phyloP scores from a whole-genome alignment of 2,797 vertebrate genomes.

The Arctocebus calabarensis region DNA sequence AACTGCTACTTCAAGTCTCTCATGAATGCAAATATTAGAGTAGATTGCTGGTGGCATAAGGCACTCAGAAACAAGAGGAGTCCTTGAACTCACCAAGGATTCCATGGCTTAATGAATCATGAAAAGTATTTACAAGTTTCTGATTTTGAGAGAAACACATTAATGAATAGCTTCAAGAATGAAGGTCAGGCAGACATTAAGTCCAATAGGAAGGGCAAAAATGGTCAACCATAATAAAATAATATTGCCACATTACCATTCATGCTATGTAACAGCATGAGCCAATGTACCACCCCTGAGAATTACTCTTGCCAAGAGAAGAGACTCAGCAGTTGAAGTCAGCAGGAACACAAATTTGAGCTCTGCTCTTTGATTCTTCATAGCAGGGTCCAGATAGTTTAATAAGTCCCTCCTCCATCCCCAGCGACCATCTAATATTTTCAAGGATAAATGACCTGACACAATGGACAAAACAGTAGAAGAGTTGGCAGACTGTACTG shows the following conservation, averaged over 20 bases:
- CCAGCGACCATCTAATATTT: neutral
- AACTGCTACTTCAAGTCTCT: conserved; percentile 52
- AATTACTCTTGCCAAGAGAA: neutral
- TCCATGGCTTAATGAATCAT: neutral
- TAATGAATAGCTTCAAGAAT: neutral
- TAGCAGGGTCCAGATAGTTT: neutral
- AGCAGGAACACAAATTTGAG: neutral
- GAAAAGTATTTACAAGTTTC: neutral
- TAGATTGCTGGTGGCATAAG: neutral
- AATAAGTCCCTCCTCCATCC: neutral
- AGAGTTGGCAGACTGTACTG: neutral
- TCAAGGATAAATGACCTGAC: neutral
- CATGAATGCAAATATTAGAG: conserved; percentile 35
- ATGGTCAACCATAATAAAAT: neutral
- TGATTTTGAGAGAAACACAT: neutral
- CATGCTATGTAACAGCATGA: neutral
- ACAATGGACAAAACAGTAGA: neutral
- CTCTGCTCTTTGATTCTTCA: neutral
- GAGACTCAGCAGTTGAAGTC: neutral
- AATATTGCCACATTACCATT: neutral
- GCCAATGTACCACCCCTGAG: neutral
- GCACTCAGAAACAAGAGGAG: conserved; percentile 32
- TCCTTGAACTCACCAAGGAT: neutral
- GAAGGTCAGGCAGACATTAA: neutral
- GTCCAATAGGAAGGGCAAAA: neutral